phyloP scores from a whole-genome alignment of 2,888 invertebrate genomes.

The Ennomos erosarius region DNA sequence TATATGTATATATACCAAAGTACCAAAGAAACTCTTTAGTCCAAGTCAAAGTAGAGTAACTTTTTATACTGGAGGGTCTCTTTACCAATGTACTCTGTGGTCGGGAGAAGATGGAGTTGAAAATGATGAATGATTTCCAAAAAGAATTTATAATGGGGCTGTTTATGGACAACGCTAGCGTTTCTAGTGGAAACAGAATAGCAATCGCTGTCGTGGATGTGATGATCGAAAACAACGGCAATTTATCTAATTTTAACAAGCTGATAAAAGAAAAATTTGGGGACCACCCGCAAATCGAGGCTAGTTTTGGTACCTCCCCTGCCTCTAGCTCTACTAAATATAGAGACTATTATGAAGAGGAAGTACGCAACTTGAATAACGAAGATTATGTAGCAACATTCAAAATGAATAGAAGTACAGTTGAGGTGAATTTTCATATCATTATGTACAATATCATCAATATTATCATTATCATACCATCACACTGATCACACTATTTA shows the following conservation, averaged over 20 bases:
- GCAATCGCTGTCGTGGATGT: slow-evolving; percentile 70
- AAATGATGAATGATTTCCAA: slow-evolving; percentile 59
- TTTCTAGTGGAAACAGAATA: slow-evolving; percentile 64
- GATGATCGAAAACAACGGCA: slow-evolving; percentile 68
- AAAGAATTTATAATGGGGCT: slow-evolving; percentile 70
- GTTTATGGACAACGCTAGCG: slow-evolving; percentile 70
- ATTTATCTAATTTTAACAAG: slow-evolving; percentile 56
- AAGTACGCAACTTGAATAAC: slow-evolving; percentile 58
- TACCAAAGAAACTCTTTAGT: too few species aligned
- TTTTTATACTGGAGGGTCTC: too few species aligned
- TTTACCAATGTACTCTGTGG: too few species aligned
- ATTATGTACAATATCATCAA: background rate
- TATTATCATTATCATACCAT: background rate
- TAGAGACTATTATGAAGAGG: slow-evolving; percentile 61
- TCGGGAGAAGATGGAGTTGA: too few species aligned
- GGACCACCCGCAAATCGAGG: slow-evolving; percentile 8
- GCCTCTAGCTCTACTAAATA: slow-evolving; percentile 36
- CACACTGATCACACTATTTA: too few species aligned
- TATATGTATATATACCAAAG: too few species aligned
- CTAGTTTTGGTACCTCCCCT: background rate
- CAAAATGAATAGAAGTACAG: slow-evolving; percentile 68
- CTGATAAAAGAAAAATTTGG: slow-evolving; percentile 51
- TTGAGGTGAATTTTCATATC: slow-evolving; percentile 55
- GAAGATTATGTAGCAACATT: slow-evolving; percentile 64
- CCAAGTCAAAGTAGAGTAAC: too few species aligned